Conservation (phyloP, 1,140 invertebrate species). For the Lanistes nyassanus region DNA sequence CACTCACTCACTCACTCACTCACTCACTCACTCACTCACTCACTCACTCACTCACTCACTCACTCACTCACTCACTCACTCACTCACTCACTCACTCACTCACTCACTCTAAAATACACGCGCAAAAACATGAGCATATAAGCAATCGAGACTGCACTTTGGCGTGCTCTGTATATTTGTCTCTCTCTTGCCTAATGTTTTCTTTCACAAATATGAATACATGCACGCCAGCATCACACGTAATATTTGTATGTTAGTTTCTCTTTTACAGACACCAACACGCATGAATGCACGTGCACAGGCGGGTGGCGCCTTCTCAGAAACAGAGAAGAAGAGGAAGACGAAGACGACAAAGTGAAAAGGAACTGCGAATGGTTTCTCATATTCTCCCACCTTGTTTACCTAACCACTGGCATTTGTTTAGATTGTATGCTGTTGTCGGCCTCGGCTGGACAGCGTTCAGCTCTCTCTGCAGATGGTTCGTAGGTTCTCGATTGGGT, state of each 20-base stretch:
- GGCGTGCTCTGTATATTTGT: no score
- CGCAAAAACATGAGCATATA: constrained; percentile 9
- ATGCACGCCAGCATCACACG: no score
- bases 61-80: constrained; percentile 3
- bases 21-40: not conserved
- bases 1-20: no score
- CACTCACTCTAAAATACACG: not conserved
- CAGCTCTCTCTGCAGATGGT: not conserved
- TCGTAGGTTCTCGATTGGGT: not conserved
- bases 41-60: constrained; percentile 2
- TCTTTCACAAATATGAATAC: no score
- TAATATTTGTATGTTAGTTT: no score
- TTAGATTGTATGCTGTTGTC: not conserved
- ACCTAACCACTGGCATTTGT: not conserved
- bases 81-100: constrained; percentile 7
- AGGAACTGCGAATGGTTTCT: not conserved
- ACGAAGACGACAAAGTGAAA: not conserved
- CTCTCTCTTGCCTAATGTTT: no score
- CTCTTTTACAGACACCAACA: constrained; percentile 11
- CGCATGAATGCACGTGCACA: not conserved
- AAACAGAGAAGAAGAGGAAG: not conserved
- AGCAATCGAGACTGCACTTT: no score
- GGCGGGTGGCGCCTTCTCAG: not conserved
- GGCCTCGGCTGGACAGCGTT: no score
- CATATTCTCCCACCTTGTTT: not conserved